Conservation (phyloP, 1,140 invertebrate genomes). For the Matsumurasca onukii region DNA sequence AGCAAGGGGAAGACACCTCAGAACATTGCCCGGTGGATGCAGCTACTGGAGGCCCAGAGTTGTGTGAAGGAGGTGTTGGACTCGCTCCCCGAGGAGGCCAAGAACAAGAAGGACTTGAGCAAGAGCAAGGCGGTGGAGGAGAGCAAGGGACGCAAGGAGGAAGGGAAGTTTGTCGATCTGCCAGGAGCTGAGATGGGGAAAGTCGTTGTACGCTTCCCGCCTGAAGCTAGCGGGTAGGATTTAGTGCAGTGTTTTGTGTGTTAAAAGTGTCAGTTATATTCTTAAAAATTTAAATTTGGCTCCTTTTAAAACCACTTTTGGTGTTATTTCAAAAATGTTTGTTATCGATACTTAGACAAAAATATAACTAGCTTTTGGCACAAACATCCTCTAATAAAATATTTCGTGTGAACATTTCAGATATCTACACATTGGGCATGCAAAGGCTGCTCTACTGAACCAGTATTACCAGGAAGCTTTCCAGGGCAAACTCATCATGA, state of each 20-base stretch:
- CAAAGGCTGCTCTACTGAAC: conserved; percentile 97
- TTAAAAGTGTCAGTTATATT: too few relatives aligned
- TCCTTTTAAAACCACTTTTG: too few relatives aligned
- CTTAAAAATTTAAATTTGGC: too few relatives aligned
- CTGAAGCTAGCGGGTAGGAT: conserved; percentile 91
- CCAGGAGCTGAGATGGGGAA: conserved; percentile 95
- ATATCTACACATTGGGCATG: conserved; percentile 98
- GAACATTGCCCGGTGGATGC: conserved; percentile 73
- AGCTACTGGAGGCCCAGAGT: conserved; percentile 61
- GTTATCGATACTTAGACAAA: neutral
- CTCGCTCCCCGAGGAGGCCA: conserved; percentile 54
- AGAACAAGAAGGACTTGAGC: conserved; percentile 42
- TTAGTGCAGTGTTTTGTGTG: too few relatives aligned
- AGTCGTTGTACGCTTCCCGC: conserved; percentile 92
- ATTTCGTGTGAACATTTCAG: conserved; percentile 48
- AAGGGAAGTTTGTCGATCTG: conserved; percentile 96
- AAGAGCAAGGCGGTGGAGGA: conserved; percentile 43
- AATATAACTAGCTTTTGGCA: neutral
- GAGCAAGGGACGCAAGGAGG: conserved; percentile 56
- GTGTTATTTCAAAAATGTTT: too few relatives aligned
- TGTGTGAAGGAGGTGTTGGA: conserved; percentile 56
- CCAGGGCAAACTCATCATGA: conserved; percentile 94
- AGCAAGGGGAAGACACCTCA: conserved; percentile 51
- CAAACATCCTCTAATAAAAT: too few relatives aligned
- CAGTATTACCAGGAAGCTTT: conserved; percentile 95